Evolutionary conservation across 2,888 invertebrate genomes (phyloP).

Genomic region (Thecocarcelia acutangulata): DNA sequence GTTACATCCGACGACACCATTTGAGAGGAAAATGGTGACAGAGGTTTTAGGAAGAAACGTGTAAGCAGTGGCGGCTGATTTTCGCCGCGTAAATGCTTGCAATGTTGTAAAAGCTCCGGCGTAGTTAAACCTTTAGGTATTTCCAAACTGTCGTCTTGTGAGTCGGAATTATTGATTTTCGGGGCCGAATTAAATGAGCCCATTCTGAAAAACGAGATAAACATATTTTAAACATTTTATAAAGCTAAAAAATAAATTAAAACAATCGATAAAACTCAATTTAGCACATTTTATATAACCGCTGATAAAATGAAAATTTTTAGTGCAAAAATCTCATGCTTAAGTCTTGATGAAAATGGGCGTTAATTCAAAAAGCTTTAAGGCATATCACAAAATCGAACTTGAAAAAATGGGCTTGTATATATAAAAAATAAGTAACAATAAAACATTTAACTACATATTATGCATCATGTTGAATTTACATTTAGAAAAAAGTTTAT

Average conservation of each 20-base stretch:
- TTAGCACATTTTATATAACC: too few species aligned
- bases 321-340: too few species aligned
- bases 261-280: too few species aligned
- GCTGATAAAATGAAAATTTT: too few species aligned
- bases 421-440: too few species aligned
- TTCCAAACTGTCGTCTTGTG: conserved; percentile 84
- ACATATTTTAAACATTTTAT: background rate
- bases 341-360: too few species aligned
- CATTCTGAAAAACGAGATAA: conserved; percentile 83
- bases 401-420: too few species aligned
- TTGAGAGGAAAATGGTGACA: conserved; percentile 57
- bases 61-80: conserved; percentile 82
- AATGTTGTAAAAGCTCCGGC: conserved; percentile 83
- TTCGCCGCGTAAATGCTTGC: conserved; percentile 82
- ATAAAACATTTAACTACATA: too few species aligned
- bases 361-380: too few species aligned
- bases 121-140: conserved; percentile 82
- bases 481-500: too few species aligned
- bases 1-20: conserved; percentile 76
- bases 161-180: conserved; percentile 85
- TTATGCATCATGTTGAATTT: too few species aligned
- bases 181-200: conserved; percentile 88
- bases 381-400: too few species aligned
- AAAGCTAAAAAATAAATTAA: background rate
- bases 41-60: conserved; percentile 78